These are phyloP conservation scores for Lycocerus yunnanus DNA, from an alignment of 2,888 invertebrate genomes.

Conservation along the genomic window DNA sequence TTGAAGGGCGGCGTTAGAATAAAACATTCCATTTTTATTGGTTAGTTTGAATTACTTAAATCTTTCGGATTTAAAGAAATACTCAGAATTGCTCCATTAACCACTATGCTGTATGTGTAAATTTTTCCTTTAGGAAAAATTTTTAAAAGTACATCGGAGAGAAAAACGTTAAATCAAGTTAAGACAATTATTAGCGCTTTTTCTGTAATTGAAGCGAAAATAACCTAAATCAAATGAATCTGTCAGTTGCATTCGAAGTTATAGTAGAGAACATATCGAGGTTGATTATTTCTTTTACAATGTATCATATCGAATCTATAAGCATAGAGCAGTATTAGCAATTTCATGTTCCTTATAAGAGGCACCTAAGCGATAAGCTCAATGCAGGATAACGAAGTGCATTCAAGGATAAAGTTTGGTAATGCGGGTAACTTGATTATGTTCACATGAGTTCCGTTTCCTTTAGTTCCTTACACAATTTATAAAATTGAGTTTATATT, in stretches of 20 bases:
- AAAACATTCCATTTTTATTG: too few relatives aligned
- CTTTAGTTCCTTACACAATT: slow-evolving; percentile 26
- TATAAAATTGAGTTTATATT: slow-evolving; percentile 25
- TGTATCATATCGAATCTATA: not conserved
- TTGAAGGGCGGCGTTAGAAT: too few relatives aligned
- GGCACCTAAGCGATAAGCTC: slow-evolving; percentile 28
- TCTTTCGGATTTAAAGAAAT: too few relatives aligned
- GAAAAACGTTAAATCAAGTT: too few relatives aligned
- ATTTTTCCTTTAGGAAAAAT: too few relatives aligned
- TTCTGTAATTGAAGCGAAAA: too few relatives aligned
- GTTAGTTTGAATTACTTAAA: too few relatives aligned
- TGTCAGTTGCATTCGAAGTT: not conserved
- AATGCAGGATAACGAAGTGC: slow-evolving; percentile 31
- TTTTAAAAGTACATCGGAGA: too few relatives aligned
- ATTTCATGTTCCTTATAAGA: slow-evolving; percentile 24
- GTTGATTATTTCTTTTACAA: not conserved
- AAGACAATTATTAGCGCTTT: too few relatives aligned
- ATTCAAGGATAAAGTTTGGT: slow-evolving; percentile 32
- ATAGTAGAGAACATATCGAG: too few relatives aligned
- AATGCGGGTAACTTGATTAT: slow-evolving; percentile 32
- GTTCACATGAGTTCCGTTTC: slow-evolving; percentile 28
- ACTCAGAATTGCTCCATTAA: too few relatives aligned
- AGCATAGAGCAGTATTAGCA: slow-evolving; percentile 12
- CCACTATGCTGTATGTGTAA: too few relatives aligned
- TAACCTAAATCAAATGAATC: not conserved